phyloP scores from a whole-genome alignment of 2,113 vertebrate species.

The Rhynchopsitta pachyrhyncha region DNA sequence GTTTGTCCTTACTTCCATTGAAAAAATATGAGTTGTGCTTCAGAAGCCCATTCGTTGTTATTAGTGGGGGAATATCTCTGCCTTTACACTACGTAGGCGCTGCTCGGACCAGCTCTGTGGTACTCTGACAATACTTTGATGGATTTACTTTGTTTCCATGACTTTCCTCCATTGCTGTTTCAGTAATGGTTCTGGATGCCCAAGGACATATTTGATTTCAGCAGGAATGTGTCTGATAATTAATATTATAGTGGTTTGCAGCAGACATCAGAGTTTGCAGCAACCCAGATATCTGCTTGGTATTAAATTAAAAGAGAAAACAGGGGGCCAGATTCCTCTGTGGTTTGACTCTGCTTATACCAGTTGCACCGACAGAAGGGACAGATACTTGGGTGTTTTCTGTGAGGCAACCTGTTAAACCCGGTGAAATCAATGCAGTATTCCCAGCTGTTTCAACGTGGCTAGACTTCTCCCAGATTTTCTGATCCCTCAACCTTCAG shows the following conservation, averaged over 20 bases:
- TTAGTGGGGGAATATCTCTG: neutral
- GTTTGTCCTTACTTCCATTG: neutral
- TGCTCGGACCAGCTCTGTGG: neutral
- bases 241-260: neutral
- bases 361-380: neutral
- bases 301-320: neutral
- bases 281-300: neutral
- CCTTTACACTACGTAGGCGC: neutral
- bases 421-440: neutral
- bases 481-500: neutral
- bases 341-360: neutral
- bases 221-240: neutral
- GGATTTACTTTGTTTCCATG: neutral
- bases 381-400: neutral
- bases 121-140: neutral
- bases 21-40: neutral
- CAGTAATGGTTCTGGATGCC: neutral
- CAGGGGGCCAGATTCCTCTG: neutral
- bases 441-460: neutral
- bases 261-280: neutral
- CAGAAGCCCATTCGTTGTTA: neutral
- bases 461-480: neutral
- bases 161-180: neutral
- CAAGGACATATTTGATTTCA: neutral
- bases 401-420: neutral